phyloP scores from a whole-genome alignment of 2,113 vertebrate genomes.

The Condylura cristata region DNA sequence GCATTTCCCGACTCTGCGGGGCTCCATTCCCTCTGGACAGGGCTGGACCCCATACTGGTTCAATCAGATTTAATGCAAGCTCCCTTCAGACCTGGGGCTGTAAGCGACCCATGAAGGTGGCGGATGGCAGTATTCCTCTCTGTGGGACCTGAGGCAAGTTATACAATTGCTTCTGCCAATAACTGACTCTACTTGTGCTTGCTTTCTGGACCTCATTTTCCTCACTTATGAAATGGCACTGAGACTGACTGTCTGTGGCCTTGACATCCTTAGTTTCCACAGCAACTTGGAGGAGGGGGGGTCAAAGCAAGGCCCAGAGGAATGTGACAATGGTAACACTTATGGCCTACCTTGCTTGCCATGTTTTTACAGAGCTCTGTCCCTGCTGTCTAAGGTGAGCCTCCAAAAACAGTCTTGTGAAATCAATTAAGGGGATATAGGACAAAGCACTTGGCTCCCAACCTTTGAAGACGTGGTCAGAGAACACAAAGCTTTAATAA shows the following conservation, averaged over 20 bases:
- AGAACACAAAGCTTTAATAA: slow-evolving; percentile 55
- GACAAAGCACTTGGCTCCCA: slow-evolving; percentile 20
- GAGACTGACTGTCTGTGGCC: neutral
- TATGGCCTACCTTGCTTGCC: too few species aligned
- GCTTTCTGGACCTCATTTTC: fast-evolving
- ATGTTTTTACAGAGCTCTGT: neutral
- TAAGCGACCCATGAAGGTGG: neutral
- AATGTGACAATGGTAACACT: fast-evolving
- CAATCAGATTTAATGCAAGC: neutral
- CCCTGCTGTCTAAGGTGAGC: neutral
- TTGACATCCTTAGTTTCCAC: neutral
- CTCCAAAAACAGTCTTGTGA: neutral
- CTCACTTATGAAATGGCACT: neutral
- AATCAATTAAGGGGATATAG: neutral
- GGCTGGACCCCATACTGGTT: neutral
- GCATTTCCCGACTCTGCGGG: neutral
- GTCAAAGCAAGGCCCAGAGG: neutral
- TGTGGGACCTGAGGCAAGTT: neutral
- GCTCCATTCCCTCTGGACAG: neutral
- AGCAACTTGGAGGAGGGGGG: neutral
- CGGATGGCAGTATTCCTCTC: neutral
- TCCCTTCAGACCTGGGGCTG: neutral
- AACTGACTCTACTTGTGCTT: neutral
- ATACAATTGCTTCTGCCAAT: neutral
- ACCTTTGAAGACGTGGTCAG: slow-evolving; percentile 42